phyloP scores from a whole-genome alignment of 2,797 vertebrate genomes.

The Chromobotia macracanthus region DNA sequence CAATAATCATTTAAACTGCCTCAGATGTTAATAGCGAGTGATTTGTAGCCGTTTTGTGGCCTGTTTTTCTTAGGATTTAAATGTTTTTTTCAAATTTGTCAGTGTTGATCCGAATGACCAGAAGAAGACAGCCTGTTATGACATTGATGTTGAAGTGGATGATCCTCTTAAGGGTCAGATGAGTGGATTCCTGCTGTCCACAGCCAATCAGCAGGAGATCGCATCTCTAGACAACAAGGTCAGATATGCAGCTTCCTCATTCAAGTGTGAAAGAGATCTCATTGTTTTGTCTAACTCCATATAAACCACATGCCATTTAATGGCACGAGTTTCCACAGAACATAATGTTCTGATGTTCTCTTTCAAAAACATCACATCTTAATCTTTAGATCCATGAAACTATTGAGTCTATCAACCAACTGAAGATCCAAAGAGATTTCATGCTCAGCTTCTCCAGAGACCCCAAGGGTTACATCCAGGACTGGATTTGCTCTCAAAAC shows the following conservation, averaged over 20 bases:
- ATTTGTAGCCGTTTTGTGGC: not conserved
- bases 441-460: slow-evolving; percentile 99
- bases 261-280: not conserved
- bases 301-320: not conserved
- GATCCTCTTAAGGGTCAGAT: slow-evolving; percentile 97
- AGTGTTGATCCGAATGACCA: slow-evolving; percentile 98
- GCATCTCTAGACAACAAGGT: slow-evolving; percentile 97
- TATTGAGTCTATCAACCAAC: slow-evolving; percentile 98
- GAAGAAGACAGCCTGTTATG: slow-evolving; percentile 98
- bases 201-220: slow-evolving; percentile 98
- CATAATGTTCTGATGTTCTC: not conserved
- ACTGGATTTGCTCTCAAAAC: slow-evolving; percentile 97
- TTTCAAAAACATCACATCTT: not conserved
- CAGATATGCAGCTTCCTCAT: slow-evolving; percentile 25
- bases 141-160: slow-evolving; percentile 97
- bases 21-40: not conserved
- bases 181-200: slow-evolving; percentile 98
- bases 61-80: not conserved
- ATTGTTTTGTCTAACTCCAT: not conserved
- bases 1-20: no score
- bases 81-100: slow-evolving; percentile 27
- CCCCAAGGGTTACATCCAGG: slow-evolving; percentile 97
- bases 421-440: slow-evolving; percentile 99
- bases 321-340: not conserved
- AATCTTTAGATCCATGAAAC: slow-evolving; percentile 92